Conservation (phyloP, 2,113 vertebrate genomes). For the Epinephelus fuscoguttatus region DNA sequence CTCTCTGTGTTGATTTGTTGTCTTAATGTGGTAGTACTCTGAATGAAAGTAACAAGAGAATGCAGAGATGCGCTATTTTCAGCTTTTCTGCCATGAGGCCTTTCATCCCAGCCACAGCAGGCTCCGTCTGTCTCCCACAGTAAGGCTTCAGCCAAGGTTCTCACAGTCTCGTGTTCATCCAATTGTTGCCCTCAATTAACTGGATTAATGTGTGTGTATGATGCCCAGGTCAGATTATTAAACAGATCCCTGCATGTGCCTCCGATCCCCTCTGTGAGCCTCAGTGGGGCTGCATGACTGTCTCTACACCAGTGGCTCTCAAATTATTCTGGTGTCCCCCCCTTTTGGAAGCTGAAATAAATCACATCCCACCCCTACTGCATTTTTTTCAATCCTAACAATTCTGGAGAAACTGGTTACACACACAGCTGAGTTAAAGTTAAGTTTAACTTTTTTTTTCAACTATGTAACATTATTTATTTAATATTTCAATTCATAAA, state of each 20-base stretch:
- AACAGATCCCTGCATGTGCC: constrained; percentile 10
- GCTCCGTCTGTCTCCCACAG: background rate
- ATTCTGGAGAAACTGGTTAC: background rate
- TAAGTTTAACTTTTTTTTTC: background rate
- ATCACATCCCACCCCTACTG: too few relatives aligned
- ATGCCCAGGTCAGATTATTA: background rate
- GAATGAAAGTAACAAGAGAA: too few relatives aligned
- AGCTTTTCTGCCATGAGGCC: background rate
- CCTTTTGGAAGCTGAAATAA: background rate
- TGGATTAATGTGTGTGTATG: constrained; percentile 12
- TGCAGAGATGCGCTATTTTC: background rate
- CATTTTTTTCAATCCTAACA: background rate
- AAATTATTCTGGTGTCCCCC: background rate
- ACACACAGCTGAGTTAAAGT: background rate
- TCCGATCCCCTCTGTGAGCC: constrained; percentile 3
- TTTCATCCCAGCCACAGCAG: background rate
- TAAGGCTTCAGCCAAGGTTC: background rate
- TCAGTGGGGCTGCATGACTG: background rate
- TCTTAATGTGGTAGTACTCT: too few relatives aligned
- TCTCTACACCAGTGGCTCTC: background rate
- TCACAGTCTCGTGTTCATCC: background rate
- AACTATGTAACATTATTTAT: too few relatives aligned
- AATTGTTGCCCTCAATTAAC: constrained; percentile 17
- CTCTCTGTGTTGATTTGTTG: too few relatives aligned
- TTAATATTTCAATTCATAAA: too few relatives aligned